phyloP scores from a whole-genome alignment of 1,140 invertebrate species.

The Chlorops oryzae region DNA sequence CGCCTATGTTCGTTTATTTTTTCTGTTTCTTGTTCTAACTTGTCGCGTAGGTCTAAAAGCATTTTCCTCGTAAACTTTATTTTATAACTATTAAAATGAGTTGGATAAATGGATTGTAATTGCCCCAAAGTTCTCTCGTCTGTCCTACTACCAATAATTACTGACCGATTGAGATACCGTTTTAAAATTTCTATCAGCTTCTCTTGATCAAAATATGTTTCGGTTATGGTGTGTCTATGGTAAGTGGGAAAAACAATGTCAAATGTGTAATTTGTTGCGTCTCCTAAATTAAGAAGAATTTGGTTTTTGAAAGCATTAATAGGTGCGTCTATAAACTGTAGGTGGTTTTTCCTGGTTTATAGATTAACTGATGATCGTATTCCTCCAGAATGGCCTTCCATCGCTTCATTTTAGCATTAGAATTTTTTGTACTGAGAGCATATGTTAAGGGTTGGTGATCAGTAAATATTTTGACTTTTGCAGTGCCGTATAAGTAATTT shows the following conservation, averaged over 20 bases:
- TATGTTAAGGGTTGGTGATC: constrained; percentile 46
- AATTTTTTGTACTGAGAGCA: constrained; percentile 43
- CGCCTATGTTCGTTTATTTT: background rate
- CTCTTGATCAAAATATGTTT: background rate
- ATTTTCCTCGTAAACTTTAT: background rate
- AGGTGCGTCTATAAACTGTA: background rate
- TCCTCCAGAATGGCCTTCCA: constrained; percentile 51
- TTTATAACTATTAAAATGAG: constrained; percentile 3
- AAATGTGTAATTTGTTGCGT: too few relatives aligned
- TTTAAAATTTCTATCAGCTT: constrained; percentile 2
- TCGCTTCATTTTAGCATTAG: constrained; percentile 23
- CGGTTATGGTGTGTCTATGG: constrained; percentile 1
- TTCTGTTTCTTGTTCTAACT: background rate
- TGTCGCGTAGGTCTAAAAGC: background rate
- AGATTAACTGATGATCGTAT: constrained; percentile 31
- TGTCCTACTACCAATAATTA: constrained; percentile 5
- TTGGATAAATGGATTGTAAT: constrained; percentile 8
- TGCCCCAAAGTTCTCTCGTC: background rate
- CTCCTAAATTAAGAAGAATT: too few relatives aligned
- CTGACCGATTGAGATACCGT: constrained; percentile 9
- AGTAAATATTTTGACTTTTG: constrained; percentile 27
- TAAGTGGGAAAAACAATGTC: too few relatives aligned
- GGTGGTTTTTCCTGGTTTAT: constrained; percentile 46
- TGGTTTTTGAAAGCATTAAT: too few relatives aligned
- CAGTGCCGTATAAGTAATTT: constrained; percentile 29